Evolutionary conservation across 2,113 vertebrate species (phyloP), one percentile per base, ranked within the genome.

Genomic region (Albula goreensis): DNA sequence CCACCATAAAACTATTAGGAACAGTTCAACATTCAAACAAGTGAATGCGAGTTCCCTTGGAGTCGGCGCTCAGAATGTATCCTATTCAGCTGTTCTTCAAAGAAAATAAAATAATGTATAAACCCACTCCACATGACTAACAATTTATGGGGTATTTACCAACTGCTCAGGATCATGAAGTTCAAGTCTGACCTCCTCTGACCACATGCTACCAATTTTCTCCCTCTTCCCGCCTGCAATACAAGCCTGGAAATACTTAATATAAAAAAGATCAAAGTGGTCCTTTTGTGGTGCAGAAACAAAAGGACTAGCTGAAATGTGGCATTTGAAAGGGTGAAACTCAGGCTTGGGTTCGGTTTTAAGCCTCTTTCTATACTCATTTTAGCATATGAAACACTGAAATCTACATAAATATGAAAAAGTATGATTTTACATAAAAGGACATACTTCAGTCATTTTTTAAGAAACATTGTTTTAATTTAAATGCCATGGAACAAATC

Each of bases 171-270:
- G 94, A 96, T 97, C 93, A 96, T 93, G 94, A 94, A 95, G 92
- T 94, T 96, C 91, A 94, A 93, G 93, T 94, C 93, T 94, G 94
- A 95, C 95, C 95, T 90, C 53, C 85, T 94, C 89, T 86, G 91
- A 93, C 94, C 97, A 97, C 94, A 97, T 96, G 95, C 95, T 95
- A 95, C 95, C 96, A 96, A 97, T 97, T 97, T 97, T 93, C 93
- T 92, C 89, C 89, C 92, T 92, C 93, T 92, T 92, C 90, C 94
- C 93, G 92, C 95, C 90, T 95, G 92, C 90, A 94, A 93, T 89
- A 90, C 92, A 95, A 94, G 96, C 94, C 97, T 98, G 97, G 96
- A 97, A 97, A 97, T 97, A 96, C 96, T 97, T 97, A 95, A 95
- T 96, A 96, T 95, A 90, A 95, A 91, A 92, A 91, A 94, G 94